Base-by-base conservation (phyloP, 2,797 vertebrate species). In the Selene dorsalis region DNA sequence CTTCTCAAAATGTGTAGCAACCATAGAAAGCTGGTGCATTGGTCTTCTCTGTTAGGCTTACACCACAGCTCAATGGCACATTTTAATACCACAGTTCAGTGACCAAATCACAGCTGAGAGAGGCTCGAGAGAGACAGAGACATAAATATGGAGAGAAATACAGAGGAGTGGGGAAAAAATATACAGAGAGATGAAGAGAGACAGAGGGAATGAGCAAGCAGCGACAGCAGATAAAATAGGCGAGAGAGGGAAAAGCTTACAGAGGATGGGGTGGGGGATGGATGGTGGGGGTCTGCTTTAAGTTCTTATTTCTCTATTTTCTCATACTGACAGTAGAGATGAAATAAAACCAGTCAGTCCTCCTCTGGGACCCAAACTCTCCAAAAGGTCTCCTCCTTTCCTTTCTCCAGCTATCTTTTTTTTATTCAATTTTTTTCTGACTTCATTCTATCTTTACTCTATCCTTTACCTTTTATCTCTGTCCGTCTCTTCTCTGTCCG, bases 11-110 rank as follows among this genome's bases (percentile, higher is more conserved):
- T 60, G 4, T 72, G 17, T 12, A 11, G 16, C 6, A 50, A 18
- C 28, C 47, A 26, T 18, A 2, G 13, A 63, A 50, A 41, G 20
- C 0, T 13, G 63, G 4, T 35, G 47, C 32, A 6, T 4, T 38
- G 5, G 17, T 30, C 22, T 30, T 11, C 20, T 64, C 24, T 35
- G 26, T 32, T 39, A 16, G 24, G 41, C 47, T 84, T 17, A 48
- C 43, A 20, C 12, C 55, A 48, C 48, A 75, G 63, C 70, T 65
- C 58, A 61, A 3, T 57, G 47, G 45, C 69, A 73, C 32, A 45
- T 32, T 77, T 58, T 79, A 86, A 81, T 63, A 41, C 39, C 62
- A 82, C 62, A 72, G 70, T 53, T 76, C 80, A 86, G 53, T 67
- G 71, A 74, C 65, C 52, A 58, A 65, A 82, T 53, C 41, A 53